Conservation (phyloP, 2,888 invertebrate species). For the Scaptomyza tumidula region DNA sequence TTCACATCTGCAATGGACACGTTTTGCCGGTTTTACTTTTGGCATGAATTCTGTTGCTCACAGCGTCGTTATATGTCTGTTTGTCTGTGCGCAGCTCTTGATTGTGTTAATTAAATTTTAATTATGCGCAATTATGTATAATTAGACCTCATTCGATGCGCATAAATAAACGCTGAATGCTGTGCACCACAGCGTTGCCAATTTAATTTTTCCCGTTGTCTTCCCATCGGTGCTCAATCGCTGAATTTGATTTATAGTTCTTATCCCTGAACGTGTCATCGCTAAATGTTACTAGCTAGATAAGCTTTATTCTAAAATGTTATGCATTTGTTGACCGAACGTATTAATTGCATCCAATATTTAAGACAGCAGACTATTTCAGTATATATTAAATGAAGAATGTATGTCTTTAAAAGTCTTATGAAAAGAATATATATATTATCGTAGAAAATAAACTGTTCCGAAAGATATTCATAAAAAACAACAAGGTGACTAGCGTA, state of each 20-base stretch:
- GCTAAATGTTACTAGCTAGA: conserved; percentile 38
- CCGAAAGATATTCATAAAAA: too few species aligned
- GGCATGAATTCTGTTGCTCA: conserved; percentile 34
- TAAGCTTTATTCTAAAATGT: conserved; percentile 46
- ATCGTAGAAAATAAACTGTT: too few species aligned
- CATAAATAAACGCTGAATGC: conserved; percentile 55
- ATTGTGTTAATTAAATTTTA: conserved; percentile 79
- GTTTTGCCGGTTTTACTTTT: conserved; percentile 72
- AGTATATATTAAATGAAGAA: too few species aligned
- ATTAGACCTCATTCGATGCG: conserved; percentile 59
- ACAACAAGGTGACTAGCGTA: neutral
- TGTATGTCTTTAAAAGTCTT: too few species aligned
- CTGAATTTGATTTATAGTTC: conserved; percentile 43
- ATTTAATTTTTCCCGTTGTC: conserved; percentile 54
- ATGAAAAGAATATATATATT: too few species aligned
- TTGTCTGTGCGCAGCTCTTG: conserved; percentile 56
- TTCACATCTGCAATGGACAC: conserved; percentile 57
- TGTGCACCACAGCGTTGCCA: conserved; percentile 50
- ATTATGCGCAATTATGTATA: conserved; percentile 73
- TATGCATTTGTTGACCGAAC: conserved; percentile 48
- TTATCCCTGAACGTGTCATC: conserved; percentile 51
- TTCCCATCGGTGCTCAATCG: conserved; percentile 24
- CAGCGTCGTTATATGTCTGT: conserved; percentile 2
- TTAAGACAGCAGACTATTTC: neutral
- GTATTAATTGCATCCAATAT: conserved; percentile 37